Evolutionary conservation across 2,113 vertebrate species (phyloP).

Genomic region (Solea senegalensis): DNA sequence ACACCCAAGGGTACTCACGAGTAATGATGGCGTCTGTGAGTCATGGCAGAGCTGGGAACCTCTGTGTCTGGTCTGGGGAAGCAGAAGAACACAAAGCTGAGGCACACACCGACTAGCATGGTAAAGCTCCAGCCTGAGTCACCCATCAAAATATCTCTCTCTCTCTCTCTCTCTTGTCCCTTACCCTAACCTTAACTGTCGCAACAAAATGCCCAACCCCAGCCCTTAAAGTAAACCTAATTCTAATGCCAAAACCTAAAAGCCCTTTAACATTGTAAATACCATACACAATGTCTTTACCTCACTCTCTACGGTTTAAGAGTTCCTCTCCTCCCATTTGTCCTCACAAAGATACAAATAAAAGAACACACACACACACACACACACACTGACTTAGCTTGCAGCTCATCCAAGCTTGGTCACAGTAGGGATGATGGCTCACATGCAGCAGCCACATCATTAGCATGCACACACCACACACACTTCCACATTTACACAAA

Average conservation of each 20-base stretch:
- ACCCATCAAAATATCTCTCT: neutral
- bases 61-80: slow-evolving; percentile 54
- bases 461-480: slow-evolving; percentile 52
- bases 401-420: slow-evolving; percentile 36
- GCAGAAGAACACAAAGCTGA: slow-evolving; percentile 43
- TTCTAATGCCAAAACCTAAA: too few species aligned
- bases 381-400: slow-evolving; percentile 6
- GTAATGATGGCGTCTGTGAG: slow-evolving; percentile 85
- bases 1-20: slow-evolving; percentile 86
- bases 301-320: too few species aligned
- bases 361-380: slow-evolving; percentile 6
- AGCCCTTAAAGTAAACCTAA: too few species aligned
- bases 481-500: neutral
- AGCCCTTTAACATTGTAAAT: too few species aligned
- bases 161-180: too few species aligned
- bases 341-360: too few species aligned
- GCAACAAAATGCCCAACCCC: too few species aligned
- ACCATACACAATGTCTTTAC: too few species aligned
- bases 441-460: slow-evolving; percentile 70
- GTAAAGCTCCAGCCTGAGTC: slow-evolving; percentile 13
- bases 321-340: too few species aligned
- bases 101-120: slow-evolving; percentile 17
- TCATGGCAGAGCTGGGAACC: slow-evolving; percentile 80
- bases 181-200: too few species aligned
- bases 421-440: slow-evolving; percentile 51